These are phyloP conservation scores for Melanotaenia parkinsoni DNA, from an alignment of 2,797 vertebrate genomes.

Conservation along the genomic window DNA sequence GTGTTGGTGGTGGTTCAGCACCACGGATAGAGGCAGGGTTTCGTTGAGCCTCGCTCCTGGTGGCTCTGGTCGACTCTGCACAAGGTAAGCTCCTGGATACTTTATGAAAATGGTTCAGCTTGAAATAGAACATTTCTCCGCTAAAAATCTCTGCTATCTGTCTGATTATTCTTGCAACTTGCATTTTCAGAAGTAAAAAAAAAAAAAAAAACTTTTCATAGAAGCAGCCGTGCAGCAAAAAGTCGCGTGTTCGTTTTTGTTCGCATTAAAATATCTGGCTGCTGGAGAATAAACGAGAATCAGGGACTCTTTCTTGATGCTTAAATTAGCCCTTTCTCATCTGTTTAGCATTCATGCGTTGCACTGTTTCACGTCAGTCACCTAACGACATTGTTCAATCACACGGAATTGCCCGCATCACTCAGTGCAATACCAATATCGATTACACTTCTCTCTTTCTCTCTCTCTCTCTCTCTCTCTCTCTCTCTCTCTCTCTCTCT, in stretches of 20 bases:
- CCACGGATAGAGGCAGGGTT: slow-evolving; percentile 51
- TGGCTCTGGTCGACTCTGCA: background rate
- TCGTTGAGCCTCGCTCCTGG: background rate
- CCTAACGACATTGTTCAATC: slow-evolving; percentile 74
- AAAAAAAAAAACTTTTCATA: slow-evolving; percentile 25
- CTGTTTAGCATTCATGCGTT: slow-evolving; percentile 47
- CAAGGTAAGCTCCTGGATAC: slow-evolving; percentile 8
- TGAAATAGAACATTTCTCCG: background rate
- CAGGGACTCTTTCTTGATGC: background rate
- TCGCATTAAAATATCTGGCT: background rate
- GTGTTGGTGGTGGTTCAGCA: slow-evolving; percentile 36
- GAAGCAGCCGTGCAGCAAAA: background rate
- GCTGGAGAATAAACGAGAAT: background rate
- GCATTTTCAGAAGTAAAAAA: background rate
- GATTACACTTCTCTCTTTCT: slow-evolving; percentile 63
- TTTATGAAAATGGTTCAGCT: background rate
- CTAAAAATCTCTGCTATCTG: background rate
- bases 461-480: slow-evolving; percentile 25
- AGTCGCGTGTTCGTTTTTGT: background rate
- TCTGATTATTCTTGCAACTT: background rate
- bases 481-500: slow-evolving; percentile 42
- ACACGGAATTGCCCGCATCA: slow-evolving; percentile 79
- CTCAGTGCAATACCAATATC: slow-evolving; percentile 81
- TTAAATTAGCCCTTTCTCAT: slow-evolving; percentile 19
- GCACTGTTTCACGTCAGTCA: slow-evolving; percentile 62